Evolutionary conservation across 1,140 invertebrate species (phyloP).

Genomic region (Drosophila yakuba): DNA sequence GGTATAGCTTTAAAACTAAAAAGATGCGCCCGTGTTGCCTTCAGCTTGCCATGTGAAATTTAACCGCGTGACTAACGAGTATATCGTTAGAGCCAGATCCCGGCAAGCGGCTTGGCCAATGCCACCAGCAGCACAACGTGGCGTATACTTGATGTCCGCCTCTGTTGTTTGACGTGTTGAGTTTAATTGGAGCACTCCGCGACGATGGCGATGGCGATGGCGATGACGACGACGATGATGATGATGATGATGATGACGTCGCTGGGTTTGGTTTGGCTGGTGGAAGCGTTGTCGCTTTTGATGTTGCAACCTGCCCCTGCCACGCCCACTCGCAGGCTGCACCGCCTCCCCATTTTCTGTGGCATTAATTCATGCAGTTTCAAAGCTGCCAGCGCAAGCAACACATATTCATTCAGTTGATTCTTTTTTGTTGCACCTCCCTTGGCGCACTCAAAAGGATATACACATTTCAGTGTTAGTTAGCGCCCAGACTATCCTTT

Average conservation of each 20-base stretch:
- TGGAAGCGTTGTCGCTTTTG: constrained; percentile 50
- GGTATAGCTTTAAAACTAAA: constrained; percentile 59
- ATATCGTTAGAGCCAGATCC: constrained; percentile 68
- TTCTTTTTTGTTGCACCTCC: constrained; percentile 48
- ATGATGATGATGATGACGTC: constrained; percentile 36
- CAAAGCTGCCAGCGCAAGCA: constrained; percentile 49
- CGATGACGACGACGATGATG: constrained; percentile 15
- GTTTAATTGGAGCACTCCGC: constrained; percentile 80
- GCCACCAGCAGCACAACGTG: constrained; percentile 49
- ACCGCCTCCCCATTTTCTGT: constrained; percentile 18
- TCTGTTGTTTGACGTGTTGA: constrained; percentile 79
- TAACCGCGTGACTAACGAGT: constrained; percentile 78
- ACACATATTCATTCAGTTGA: constrained; percentile 55
- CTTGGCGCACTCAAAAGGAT: constrained; percentile 50
- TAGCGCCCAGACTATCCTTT: constrained; percentile 44
- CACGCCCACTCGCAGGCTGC: constrained; percentile 10
- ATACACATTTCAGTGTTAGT: constrained; percentile 47
- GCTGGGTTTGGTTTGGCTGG: constrained; percentile 23
- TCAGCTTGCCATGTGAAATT: constrained; percentile 67
- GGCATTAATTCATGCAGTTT: constrained; percentile 77
- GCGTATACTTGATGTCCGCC: constrained; percentile 71
- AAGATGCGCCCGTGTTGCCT: constrained; percentile 41
- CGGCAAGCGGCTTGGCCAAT: constrained; percentile 54
- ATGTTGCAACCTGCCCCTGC: constrained; percentile 54
- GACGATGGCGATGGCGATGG: constrained; percentile 26